Evolutionary conservation across 1,140 invertebrate genomes (phyloP), one percentile per base, ranked within the genome.

Genomic region (Chironomus tepperi): DNA sequence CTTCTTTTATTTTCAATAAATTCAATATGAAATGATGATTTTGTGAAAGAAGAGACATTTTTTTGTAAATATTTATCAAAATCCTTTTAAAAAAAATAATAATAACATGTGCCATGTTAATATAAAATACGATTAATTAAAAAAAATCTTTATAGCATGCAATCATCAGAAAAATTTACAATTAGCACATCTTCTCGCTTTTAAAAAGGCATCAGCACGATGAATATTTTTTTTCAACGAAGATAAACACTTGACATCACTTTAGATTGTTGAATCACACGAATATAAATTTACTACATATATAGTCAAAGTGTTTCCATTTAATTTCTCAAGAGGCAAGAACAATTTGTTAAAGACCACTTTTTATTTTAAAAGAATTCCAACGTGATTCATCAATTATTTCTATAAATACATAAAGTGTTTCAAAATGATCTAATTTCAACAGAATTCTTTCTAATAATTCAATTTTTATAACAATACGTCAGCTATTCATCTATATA

Each of bases 391-490:
- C 43, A 47, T 47, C 9, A 47, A 47, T 47, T 10, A 47, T 10
- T 47, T 9, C 24, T 34, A 34, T 34, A 47, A 15, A 15, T 15
- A 47, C 43, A 47, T 57, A 57, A 57, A 12, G 12, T 34, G 24
- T 34, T 5, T 34, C 5, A 57, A 57, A 57, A 57, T 57, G 47
- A 57, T 57, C 47, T 57, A 57, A 57, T 57, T 57, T 57, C 47
- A 57, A 57, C 47, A 57, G 47, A 57, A 57, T 57, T 57, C 24
- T 34, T 34, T 34, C 24, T 34, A 57, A 12, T n/a, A 57, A 57
- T 57, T 57, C n/a, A 57, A n/a, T 57, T 57, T 57, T 57, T 12
- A 57, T 57, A 57, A 57, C 47, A 57, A 57, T 57, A 57, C 47
- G n/a, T 57, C 47, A 57, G 7, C n/a, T 57, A 57, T 57, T 34